Conservation (phyloP, 2,888 invertebrate species). For the Polylopha cassiicola region DNA sequence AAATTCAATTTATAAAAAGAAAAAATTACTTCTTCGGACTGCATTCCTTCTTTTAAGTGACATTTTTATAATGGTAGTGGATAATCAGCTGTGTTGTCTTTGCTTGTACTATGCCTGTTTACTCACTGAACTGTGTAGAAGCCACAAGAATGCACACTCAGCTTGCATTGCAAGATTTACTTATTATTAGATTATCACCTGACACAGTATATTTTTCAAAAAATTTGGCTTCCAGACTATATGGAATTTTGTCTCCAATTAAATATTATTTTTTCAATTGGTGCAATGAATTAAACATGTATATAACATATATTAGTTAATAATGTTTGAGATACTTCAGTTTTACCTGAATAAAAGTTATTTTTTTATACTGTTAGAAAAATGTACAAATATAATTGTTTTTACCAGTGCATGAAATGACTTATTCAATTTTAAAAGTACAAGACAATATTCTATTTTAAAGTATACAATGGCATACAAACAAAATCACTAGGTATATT, state of each 20-base stretch:
- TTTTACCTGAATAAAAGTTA: no score
- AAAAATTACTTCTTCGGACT: slow-evolving; percentile 26
- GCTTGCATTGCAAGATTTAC: slow-evolving; percentile 25
- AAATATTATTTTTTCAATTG: no score
- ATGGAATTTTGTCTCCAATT: not conserved
- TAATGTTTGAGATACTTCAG: no score
- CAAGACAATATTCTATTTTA: no score
- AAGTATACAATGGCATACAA: no score
- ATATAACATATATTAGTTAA: no score
- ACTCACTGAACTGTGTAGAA: slow-evolving; percentile 28
- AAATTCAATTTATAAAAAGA: slow-evolving; percentile 1
- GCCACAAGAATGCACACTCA: slow-evolving; percentile 27
- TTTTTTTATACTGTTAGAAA: no score
- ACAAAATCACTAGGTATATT: no score
- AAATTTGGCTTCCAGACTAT: slow-evolving; percentile 10
- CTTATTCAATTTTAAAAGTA: no score
- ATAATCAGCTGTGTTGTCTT: slow-evolving; percentile 9
- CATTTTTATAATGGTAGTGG: slow-evolving; percentile 22
- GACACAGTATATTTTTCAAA: slow-evolving; percentile 7
- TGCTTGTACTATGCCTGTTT: slow-evolving; percentile 7
- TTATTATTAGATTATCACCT: slow-evolving; percentile 21
- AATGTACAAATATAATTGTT: no score
- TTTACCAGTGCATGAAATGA: no score
- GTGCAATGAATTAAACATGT: no score
- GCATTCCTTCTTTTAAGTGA: slow-evolving; percentile 28